Evolutionary conservation across 1,140 invertebrate species (phyloP), one percentile per base, ranked within the genome.

Genomic region (Apis laboriosa): DNA sequence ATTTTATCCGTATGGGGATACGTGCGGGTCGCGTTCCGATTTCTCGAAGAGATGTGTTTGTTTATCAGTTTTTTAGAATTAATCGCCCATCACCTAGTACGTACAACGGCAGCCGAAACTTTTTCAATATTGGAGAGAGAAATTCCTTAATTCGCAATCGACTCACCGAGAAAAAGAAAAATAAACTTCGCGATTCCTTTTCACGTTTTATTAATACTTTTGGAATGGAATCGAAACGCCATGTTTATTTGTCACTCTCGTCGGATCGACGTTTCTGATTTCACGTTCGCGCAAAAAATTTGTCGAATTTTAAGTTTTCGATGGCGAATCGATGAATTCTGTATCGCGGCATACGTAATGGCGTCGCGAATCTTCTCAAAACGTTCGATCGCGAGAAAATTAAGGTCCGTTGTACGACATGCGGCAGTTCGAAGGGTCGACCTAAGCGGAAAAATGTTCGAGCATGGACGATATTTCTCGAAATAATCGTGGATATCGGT

Each of bases 381-480:
- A 43, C 17, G 74, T 63, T 77, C 49, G 60, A 53, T 64, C 76
- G 34, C 24, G 9, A 49, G 19, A 21, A n/a, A 43, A 43, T 43
- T 24, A 49, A 34, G 55, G 73, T 24, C 28, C 53, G 72, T 74
- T 67, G 80, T 28, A 68, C 78, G 60, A 73, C 68, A 43, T 43
- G 34, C 56, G 43, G 24, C 68, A 60, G 67, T 58, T 61, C 19
- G 49, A 75, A 60, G 61, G 61, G 49, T 74, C 60, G 74, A 86
- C 81, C 78, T 68, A 68, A 70, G 73, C 53, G 60, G 60, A 64
- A 61, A 58, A 55, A 17, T 55, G 67, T 76, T 86, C 55, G 64
- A 61, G 79, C 68, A 72, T 73, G 53, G 67, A 87, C 67, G 68
- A 84, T 70, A 13, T 24, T 80, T 74, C 77, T 63, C 86, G 77